A percentile compares a stretch with the other conserved stretches of the same genome.
Conservation (phyloP, 2,797 vertebrate species). For the Natrix natrix region DNA sequence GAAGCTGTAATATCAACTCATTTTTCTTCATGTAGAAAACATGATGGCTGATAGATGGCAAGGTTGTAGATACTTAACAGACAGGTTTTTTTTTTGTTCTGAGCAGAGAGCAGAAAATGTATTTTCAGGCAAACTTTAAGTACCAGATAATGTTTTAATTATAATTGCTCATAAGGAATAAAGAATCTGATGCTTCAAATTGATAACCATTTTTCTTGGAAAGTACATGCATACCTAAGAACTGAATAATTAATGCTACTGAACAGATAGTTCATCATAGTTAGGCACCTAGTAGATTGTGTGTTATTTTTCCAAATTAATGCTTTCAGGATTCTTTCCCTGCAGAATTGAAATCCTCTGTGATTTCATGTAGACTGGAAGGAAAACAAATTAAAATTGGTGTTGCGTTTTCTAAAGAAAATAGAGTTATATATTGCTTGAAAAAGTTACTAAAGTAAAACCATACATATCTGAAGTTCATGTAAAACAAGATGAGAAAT, state of each 20-base stretch:
- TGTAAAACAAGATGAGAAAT: neutral
- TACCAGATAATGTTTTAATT: constrained; percentile 47
- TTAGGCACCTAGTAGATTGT: constrained; percentile 53
- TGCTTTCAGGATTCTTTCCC: constrained; percentile 32
- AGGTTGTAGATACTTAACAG: constrained; percentile 12
- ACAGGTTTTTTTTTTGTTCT: constrained; percentile 16
- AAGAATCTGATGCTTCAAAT: constrained; percentile 44
- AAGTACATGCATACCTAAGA: constrained; percentile 54
- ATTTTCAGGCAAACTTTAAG: constrained; percentile 43
- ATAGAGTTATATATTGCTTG: neutral
- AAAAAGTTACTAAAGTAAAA: neutral
- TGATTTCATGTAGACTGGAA: constrained; percentile 17
- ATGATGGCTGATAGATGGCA: constrained; percentile 39
- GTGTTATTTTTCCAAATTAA: constrained; percentile 42
- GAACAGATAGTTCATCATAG: constrained; percentile 57
- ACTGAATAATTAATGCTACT: constrained; percentile 58
- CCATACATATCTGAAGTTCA: neutral
- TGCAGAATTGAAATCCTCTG: constrained; percentile 48
- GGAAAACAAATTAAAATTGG: neutral
- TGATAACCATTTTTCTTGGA: constrained; percentile 56
- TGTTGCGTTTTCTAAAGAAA: neutral
- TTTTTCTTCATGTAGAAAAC: constrained; percentile 48
- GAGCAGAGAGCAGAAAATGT: constrained; percentile 42
- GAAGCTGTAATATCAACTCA: constrained; percentile 42
- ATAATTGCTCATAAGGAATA: constrained; percentile 52